Base-by-base conservation (phyloP, 2,888 invertebrate genomes). In the Sycophila texana region DNA sequence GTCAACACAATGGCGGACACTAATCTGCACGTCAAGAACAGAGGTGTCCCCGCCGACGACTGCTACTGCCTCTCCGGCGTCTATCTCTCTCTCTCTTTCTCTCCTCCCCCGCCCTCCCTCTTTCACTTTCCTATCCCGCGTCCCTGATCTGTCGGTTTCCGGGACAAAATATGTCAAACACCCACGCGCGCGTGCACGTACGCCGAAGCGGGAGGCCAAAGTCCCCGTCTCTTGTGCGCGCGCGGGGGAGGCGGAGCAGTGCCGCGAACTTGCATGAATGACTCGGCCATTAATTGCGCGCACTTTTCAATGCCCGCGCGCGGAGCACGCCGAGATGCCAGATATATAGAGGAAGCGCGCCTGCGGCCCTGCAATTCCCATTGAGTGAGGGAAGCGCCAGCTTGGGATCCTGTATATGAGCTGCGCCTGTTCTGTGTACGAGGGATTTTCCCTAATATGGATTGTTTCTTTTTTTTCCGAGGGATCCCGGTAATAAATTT, bases 1-100 rank as follows among this genome's bases (percentile, higher is more conserved):
- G 88, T 89, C 88, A 87, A 87, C 83, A 90, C 90, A 90, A 90
- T 90, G 89, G 90, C 89, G 89, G 88, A 90, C 90, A 90, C 90
- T 90, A 90, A 90, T 90, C 89, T 90, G 85, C 87, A 90, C 87
- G 90, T 90, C 90, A 90, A 86, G 86, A 89, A 86, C 90, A 90
- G 88, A 86, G 86, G 86, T 87, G 85, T 86, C 87, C 86, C 86
- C 84, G 79, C 74, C 77, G 68, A 81, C 83, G 82, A 81, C 82
- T 82, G 74, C 76, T 70, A 68, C 65, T 22, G 10, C 18, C 55
- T 63, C 20, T 49, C 20, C 39, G 58, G 49, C 81, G 66, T 74
- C 58, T 77, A 77, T 71, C 70, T 70, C 58, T 60, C 26, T 14
- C 13, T 58, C 22, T 12, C 61, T 53, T 1, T 61, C 61, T 67